Conservation (phyloP, 2,797 vertebrate genomes). For the Natrix natrix region DNA sequence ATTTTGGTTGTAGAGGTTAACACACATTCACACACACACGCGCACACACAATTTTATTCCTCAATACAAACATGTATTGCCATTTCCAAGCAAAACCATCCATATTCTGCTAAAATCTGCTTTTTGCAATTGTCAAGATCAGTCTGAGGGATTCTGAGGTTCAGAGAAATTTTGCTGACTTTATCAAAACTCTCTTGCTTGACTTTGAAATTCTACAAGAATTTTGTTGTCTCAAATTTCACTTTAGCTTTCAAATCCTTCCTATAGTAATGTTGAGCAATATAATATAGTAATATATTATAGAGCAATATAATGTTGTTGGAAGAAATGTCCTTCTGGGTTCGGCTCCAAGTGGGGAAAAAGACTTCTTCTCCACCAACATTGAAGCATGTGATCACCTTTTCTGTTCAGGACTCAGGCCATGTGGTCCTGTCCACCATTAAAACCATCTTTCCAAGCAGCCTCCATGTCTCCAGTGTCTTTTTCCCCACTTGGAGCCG, state of each 20-base stretch:
- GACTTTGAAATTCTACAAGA: background rate
- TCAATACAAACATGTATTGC: background rate
- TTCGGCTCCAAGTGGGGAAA: no score
- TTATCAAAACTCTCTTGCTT: background rate
- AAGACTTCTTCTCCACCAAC: no score
- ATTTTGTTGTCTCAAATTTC: background rate
- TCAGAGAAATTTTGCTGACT: background rate
- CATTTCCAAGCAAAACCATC: background rate
- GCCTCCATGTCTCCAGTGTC: no score
- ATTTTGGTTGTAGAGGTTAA: background rate
- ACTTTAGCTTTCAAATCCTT: background rate
- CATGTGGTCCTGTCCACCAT: no score
- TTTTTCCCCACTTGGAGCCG: no score
- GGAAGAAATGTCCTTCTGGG: no score
- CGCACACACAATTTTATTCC: background rate
- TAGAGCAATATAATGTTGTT: background rate
- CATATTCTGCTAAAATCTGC: background rate
- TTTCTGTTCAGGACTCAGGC: no score
- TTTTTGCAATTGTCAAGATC: background rate
- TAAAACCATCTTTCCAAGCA: no score
- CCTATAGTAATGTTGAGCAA: background rate
- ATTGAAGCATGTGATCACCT: no score
- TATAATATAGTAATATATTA: background rate
- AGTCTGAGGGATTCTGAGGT: background rate
- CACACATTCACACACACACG: background rate